Conservation (phyloP, 2,113 vertebrate species). For the Odontesthes bonariensis region DNA sequence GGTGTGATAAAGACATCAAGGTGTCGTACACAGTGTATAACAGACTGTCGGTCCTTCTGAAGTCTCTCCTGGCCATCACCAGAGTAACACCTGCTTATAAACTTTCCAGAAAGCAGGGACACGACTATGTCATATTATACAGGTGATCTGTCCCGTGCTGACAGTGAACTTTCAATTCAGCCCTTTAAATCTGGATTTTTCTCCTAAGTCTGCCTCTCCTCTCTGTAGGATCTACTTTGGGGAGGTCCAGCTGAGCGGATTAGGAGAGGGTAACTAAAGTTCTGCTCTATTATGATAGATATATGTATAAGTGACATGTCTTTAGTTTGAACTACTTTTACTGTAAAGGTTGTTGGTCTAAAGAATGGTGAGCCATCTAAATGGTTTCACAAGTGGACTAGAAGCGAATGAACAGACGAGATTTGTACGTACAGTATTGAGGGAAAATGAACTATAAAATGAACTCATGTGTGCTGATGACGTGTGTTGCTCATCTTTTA, state of each 20-base stretch:
- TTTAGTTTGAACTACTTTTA: neutral
- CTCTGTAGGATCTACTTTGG: constrained; percentile 95
- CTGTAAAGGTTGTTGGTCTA: neutral
- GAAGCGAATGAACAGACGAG: neutral
- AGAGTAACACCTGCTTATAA: constrained; percentile 98
- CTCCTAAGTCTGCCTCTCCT: constrained; percentile 2
- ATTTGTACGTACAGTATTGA: too few relatives aligned
- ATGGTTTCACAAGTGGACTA: neutral
- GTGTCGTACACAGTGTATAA: constrained; percentile 99
- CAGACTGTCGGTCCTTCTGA: constrained; percentile 94
- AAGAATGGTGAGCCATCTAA: neutral
- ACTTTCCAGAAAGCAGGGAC: constrained; percentile 97
- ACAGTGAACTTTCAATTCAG: neutral
- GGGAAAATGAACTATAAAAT: too few relatives aligned
- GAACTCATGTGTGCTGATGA: neutral
- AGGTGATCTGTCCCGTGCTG: constrained; percentile 81
- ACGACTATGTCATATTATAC: constrained; percentile 98
- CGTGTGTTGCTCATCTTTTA: neutral
- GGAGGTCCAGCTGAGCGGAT: constrained; percentile 95
- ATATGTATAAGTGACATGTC: neutral
- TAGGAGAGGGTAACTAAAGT: constrained; percentile 92
- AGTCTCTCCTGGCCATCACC: constrained; percentile 97
- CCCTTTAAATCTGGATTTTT: neutral
- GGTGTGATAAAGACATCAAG: constrained; percentile 99
- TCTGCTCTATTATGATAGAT: too few relatives aligned